Percentiles rank a stretch among this genome's conserved stretches.
These are phyloP conservation scores for Cheilosia vulpina DNA, from an alignment of 2,888 invertebrate genomes.

Conservation along the genomic window DNA sequence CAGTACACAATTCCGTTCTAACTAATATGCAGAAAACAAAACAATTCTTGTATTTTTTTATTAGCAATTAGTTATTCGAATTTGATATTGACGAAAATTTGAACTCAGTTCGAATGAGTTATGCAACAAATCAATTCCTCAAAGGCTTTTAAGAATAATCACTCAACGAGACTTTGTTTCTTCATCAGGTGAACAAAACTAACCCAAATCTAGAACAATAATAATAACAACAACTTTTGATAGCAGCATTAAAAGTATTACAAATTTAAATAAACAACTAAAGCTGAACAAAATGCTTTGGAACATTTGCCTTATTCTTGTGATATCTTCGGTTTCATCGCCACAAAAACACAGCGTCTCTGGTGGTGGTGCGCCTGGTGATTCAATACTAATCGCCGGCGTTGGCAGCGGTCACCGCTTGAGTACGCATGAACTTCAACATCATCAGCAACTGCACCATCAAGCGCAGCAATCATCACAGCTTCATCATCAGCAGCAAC, in stretches of 20 bases:
- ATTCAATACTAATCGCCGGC: conserved; percentile 76
- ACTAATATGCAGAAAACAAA: background rate
- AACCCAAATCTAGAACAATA: conserved; percentile 29
- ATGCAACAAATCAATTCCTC: conserved; percentile 46
- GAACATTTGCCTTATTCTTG: conserved; percentile 74
- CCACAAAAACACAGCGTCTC: conserved; percentile 77
- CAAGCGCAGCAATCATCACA: conserved; percentile 62
- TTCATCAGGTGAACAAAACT: conserved; percentile 39
- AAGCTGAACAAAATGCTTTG: conserved; percentile 70
- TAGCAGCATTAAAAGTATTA: conserved; percentile 30
- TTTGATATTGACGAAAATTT: conserved; percentile 13
- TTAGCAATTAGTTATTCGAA: background rate
- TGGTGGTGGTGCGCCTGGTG: conserved; percentile 78
- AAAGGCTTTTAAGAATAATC: background rate
- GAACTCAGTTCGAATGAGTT: background rate
- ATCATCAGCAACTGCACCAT: conserved; percentile 76
- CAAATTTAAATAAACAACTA: conserved; percentile 28
- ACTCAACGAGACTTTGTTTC: conserved; percentile 2
- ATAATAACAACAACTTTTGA: conserved; percentile 13
- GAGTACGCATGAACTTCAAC: conserved; percentile 68
- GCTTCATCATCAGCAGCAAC: conserved; percentile 63
- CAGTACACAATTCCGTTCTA: background rate
- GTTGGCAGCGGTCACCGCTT: conserved; percentile 75
- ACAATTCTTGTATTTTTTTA: background rate
- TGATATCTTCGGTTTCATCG: conserved; percentile 76